Evolutionary conservation across 1,140 invertebrate species (phyloP), one percentile per base, ranked within the genome.

Genomic region (Sycophila sp.): DNA sequence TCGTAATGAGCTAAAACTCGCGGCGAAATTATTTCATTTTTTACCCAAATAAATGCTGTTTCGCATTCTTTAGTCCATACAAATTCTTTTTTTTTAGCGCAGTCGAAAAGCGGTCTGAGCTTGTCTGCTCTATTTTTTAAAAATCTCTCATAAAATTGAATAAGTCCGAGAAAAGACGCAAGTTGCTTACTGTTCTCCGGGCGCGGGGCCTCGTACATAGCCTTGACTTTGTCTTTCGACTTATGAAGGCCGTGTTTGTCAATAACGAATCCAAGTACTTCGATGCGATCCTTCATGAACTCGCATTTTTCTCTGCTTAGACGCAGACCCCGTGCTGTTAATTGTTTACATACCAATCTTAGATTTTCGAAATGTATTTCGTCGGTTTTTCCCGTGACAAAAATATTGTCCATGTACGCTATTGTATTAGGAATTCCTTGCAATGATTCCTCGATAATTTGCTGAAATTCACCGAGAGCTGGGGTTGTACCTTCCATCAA

Each of bases 401-500:
- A 70, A 40, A 75, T 67, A 49, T 72, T 67, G 30, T 75, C 70
- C 11, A 70, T 24, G 24, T 72, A 75, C 1, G 49, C 69, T 0
- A 62, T 58, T 10, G 73, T 68, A 15, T 60, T 60, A 28, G 49
- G 75, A 60, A 73, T 75, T 10, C 78, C 51, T 30, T 68, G 7
- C 30, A 87, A 59, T 28, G 81, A 51, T 3, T 78, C 55, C 62
- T 85, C 79, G 63, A 87, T 86, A 4, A 78, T 78, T 34, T 75
- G 72, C 70, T 86, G 83, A 72, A 86, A 87, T 59, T 81, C 83
- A 11, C 80, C 81, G 15, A 83, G 83, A 56, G 78, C 77, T 78
- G 74, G 2, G 77, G 80, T 49, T 15, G 28, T 34, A 2, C 45
- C 62, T 10, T 64, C 45, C 5, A 13, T 8, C 4, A 51, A 10